phyloP scores from a whole-genome alignment of 1,140 invertebrate genomes.

The Dryas iulia region DNA sequence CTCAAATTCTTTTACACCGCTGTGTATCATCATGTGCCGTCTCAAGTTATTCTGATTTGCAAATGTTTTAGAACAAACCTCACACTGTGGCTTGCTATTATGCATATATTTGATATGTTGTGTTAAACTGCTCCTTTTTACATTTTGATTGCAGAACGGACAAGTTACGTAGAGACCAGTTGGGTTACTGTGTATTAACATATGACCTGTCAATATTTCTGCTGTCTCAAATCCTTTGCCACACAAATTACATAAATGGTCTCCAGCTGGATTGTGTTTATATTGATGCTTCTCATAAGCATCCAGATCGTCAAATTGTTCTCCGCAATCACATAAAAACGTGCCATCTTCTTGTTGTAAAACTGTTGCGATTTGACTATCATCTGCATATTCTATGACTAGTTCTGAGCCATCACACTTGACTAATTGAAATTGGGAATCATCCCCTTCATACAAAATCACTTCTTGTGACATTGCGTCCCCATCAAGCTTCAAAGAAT shows the following conservation, averaged over 20 bases:
- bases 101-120: constrained; percentile 80
- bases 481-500: constrained; percentile 43
- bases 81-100: constrained; percentile 78
- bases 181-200: constrained; percentile 79
- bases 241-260: constrained; percentile 74
- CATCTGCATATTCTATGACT: constrained; percentile 72
- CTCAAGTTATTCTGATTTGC: constrained; percentile 81
- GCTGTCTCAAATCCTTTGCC: constrained; percentile 82
- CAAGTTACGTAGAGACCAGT: constrained; percentile 58
- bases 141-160: constrained; percentile 77
- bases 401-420: constrained; percentile 72
- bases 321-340: constrained; percentile 74
- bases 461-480: constrained; percentile 63
- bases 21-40: constrained; percentile 83
- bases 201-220: constrained; percentile 85
- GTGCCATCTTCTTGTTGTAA: constrained; percentile 71
- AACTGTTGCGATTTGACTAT: constrained; percentile 65
- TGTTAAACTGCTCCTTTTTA: constrained; percentile 69
- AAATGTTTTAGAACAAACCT: constrained; percentile 81
- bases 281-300: constrained; percentile 71
- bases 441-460: constrained; percentile 72
- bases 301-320: constrained; percentile 63
- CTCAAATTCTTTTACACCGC: constrained; percentile 79
- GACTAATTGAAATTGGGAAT: constrained; percentile 66
- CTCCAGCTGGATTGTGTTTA: constrained; percentile 69